Conservation (phyloP, 2,888 invertebrate species). For the Tetragonula carbonaria region DNA sequence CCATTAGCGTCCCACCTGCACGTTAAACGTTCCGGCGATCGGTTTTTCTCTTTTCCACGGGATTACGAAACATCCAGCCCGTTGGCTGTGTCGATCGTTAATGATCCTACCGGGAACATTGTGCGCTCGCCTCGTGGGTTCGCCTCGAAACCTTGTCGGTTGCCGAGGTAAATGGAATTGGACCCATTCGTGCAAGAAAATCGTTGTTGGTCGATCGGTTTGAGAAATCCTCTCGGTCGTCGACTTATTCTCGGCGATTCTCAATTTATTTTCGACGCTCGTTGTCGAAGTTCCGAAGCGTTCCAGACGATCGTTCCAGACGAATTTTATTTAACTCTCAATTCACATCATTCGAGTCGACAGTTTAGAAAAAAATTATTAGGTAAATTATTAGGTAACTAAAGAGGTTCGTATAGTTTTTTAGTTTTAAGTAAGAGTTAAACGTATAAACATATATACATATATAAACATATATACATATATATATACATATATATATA, state of each 20-base stretch:
- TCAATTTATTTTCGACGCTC: background rate
- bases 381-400: no score
- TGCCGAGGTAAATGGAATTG: background rate
- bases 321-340: no score
- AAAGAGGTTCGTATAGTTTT: no score
- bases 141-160: conserved; percentile 40
- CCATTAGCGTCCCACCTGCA: conserved; percentile 76
- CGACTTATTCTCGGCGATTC: no score
- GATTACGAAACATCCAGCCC: conserved; percentile 50
- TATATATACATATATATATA: no score
- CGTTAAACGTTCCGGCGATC: conserved; percentile 48
- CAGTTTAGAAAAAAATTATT: no score
- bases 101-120: conserved; percentile 61
- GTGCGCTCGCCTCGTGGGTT: conserved; percentile 62
- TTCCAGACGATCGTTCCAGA: no score
- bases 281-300: no score
- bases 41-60: conserved; percentile 50
- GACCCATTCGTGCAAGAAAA: background rate
- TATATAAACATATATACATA: no score
- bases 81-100: conserved; percentile 59
- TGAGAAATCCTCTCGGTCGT: background rate
- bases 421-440: no score
- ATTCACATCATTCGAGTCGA: no score
- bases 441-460: no score
- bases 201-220: background rate